phyloP scores from a whole-genome alignment of 2,888 invertebrate genomes.

The Dinocampus coccinellae region DNA sequence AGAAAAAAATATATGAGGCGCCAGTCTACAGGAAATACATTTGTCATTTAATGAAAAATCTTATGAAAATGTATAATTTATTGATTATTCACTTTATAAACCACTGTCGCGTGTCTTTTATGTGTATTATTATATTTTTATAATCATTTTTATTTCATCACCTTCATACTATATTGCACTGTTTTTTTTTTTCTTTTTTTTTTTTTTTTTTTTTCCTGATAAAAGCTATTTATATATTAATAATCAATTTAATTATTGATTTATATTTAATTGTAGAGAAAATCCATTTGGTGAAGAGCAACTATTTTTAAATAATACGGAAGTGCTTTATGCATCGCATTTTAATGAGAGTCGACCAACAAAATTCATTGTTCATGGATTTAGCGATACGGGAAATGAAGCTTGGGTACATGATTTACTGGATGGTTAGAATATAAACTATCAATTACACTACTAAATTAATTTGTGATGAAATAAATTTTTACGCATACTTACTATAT shows the following conservation, averaged over 20 bases:
- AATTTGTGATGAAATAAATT: neutral
- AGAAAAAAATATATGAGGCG: conserved; percentile 42
- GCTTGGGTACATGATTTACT: conserved; percentile 58
- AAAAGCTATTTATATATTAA: no score
- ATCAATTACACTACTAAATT: neutral
- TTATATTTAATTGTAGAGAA: conserved; percentile 48
- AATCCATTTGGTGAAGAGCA: conserved; percentile 62
- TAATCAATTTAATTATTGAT: neutral
- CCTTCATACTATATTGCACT: neutral
- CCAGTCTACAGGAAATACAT: conserved; percentile 29
- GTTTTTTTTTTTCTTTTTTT: no score
- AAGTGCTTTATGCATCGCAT: conserved; percentile 60
- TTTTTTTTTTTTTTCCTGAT: no score
- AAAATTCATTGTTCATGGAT: conserved; percentile 60
- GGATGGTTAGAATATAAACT: conserved; percentile 49
- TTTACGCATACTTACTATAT: neutral
- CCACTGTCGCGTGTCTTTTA: neutral
- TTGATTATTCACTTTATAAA: neutral
- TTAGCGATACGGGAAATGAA: conserved; percentile 61
- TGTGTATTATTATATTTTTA: neutral
- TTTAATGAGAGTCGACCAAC: conserved; percentile 62
- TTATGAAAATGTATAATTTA: neutral
- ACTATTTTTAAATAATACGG: conserved; percentile 57
- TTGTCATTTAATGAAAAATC: conserved; percentile 14
- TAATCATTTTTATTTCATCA: neutral